phyloP scores from a whole-genome alignment of 53 echinoderm and acorn worm species.

The Patiria pectinifera region DNA sequence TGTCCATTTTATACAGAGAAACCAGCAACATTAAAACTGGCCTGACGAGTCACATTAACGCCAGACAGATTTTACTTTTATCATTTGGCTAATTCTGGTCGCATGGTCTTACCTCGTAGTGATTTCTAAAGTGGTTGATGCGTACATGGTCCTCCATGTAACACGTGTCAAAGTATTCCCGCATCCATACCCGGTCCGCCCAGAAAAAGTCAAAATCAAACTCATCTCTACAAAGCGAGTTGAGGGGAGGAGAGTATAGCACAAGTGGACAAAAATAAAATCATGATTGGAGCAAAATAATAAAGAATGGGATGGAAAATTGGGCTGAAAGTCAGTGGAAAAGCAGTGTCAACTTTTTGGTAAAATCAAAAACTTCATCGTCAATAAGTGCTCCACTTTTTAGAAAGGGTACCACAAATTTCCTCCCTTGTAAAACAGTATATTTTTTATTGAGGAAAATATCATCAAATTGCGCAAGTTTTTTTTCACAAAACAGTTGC shows the following conservation, averaged over 20 bases:
- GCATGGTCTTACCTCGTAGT: conserved; percentile 90
- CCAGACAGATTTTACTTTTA: neutral
- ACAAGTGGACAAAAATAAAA: conserved; percentile 19
- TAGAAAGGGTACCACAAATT: too few relatives aligned
- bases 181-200: conserved; percentile 98
- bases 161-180: conserved; percentile 97
- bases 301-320: neutral
- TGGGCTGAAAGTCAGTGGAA: conserved; percentile 12
- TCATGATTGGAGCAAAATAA: conserved; percentile 28
- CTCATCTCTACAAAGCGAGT: conserved; percentile 77
- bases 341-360: neutral
- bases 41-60: too few relatives aligned
- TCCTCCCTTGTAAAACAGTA: too few relatives aligned
- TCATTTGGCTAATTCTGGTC: neutral
- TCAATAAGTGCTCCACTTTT: neutral
- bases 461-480: too few relatives aligned
- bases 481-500: neutral
- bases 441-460: too few relatives aligned
- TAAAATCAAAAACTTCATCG: neutral
- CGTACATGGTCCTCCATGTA: conserved; percentile 98
- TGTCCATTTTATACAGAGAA: too few relatives aligned
- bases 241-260: neutral
- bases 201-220: conserved; percentile 97
- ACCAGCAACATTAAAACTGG: too few relatives aligned
- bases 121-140: conserved; percentile 96